Conservation (phyloP, 2,888 invertebrate genomes). For the Drosophila rellima region DNA sequence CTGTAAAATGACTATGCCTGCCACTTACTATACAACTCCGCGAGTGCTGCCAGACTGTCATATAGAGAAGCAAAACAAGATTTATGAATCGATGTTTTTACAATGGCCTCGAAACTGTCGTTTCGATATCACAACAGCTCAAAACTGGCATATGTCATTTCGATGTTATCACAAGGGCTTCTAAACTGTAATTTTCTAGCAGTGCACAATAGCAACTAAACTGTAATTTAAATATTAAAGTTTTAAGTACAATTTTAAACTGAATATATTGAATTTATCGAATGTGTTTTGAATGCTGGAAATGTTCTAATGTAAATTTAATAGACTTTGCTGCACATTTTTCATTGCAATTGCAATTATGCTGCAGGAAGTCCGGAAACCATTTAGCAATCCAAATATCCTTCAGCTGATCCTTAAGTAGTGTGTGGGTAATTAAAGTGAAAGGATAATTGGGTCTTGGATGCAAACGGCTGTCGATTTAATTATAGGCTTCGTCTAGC, state of each 20-base stretch:
- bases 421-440: constrained; percentile 37
- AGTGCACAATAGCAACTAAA: constrained; percentile 5
- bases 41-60: no score
- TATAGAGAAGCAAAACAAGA: no score
- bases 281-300: not conserved
- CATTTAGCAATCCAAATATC: constrained; percentile 77
- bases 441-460: constrained; percentile 42
- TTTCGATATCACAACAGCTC: no score
- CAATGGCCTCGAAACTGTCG: not conserved
- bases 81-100: no score
- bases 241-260: not conserved
- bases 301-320: not conserved
- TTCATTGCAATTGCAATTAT: not conserved
- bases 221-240: not conserved
- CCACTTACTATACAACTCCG: no score
- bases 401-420: constrained; percentile 75
- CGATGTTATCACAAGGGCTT: not conserved
- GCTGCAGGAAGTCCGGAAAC: constrained; percentile 3
- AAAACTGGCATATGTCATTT: no score
- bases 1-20: no score
- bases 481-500: constrained; percentile 40
- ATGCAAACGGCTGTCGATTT: constrained; percentile 44
- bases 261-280: no score
- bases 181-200: constrained; percentile 4
- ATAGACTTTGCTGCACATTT: no score